These are phyloP conservation scores for Amphimedon queenslandica DNA, from an alignment of 37 sponge, comb jelly and placozoan species.

Conservation along the genomic window DNA sequence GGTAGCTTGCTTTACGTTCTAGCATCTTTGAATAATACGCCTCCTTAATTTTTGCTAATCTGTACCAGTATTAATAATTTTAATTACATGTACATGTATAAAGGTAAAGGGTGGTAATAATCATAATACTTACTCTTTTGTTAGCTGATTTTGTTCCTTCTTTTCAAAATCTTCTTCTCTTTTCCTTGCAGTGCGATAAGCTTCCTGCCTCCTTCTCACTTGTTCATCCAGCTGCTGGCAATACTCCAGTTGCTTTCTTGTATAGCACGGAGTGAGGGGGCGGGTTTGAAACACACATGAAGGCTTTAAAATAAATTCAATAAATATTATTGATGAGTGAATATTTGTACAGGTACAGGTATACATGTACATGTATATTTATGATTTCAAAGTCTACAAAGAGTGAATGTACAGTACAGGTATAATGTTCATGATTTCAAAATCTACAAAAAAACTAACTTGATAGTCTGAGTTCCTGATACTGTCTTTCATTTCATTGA, in stretches of 20 bases:
- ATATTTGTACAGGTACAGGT: too few species aligned
- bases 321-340: too few species aligned
- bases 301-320: slow-evolving; percentile 37
- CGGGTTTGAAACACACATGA: slow-evolving; percentile 76
- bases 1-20: slow-evolving; percentile 36
- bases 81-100: too few species aligned
- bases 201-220: slow-evolving; percentile 16
- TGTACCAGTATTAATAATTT: too few species aligned
- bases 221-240: slow-evolving; percentile 67
- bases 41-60: slow-evolving; percentile 43
- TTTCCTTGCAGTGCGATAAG: slow-evolving; percentile 23
- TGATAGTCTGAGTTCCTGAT: neutral
- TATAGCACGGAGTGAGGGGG: slow-evolving; percentile 34
- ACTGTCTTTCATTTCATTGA: neutral
- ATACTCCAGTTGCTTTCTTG: slow-evolving; percentile 55
- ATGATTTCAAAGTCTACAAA: too few species aligned
- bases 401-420: too few species aligned
- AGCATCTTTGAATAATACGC: slow-evolving; percentile 17
- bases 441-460: too few species aligned
- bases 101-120: too few species aligned
- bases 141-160: slow-evolving; percentile 50
- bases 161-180: slow-evolving; percentile 38
- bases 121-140: slow-evolving; percentile 62
- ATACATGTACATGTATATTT: too few species aligned
- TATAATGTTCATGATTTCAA: too few species aligned